Percentiles rank a stretch among this genome's conserved stretches.
Evolutionary conservation across 2,113 vertebrate species (phyloP).

Genomic region (Gasterosteus nipponicus): DNA sequence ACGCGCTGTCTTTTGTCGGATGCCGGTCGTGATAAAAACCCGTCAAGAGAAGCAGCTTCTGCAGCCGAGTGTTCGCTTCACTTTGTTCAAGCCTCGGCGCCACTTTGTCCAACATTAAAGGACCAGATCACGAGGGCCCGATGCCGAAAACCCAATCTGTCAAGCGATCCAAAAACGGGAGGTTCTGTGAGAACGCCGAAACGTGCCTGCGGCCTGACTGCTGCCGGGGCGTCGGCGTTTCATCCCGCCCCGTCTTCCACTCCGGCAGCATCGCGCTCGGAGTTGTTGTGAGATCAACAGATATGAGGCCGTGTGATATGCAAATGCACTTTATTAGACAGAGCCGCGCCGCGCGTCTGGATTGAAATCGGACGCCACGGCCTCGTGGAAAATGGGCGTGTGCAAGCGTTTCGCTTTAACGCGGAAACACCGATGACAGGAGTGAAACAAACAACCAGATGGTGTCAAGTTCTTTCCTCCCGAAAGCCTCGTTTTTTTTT

Average conservation of each 20-base stretch:
- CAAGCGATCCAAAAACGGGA: conserved; percentile 61
- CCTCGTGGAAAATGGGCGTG: conserved; percentile 41
- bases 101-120: conserved; percentile 64
- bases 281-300: conserved; percentile 67
- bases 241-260: conserved; percentile 65
- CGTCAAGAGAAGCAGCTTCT: conserved; percentile 34
- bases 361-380: conserved; percentile 57
- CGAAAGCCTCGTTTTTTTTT: conserved; percentile 24
- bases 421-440: conserved; percentile 42
- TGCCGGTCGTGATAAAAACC: conserved; percentile 6
- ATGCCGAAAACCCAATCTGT: conserved; percentile 77
- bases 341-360: conserved; percentile 41
- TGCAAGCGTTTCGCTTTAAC: conserved; percentile 20
- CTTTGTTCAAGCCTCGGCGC: conserved; percentile 55
- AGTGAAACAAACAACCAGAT: conserved; percentile 68
- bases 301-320: conserved; percentile 73
- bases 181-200: conserved; percentile 61
- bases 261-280: conserved; percentile 63
- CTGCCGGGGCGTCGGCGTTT: conserved; percentile 51
- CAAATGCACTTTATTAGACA: conserved; percentile 66
- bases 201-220: conserved; percentile 59
- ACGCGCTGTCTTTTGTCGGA: conserved; percentile 44
- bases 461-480: conserved; percentile 53
- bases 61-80: conserved; percentile 22
- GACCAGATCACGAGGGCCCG: conserved; percentile 50